phyloP scores from a whole-genome alignment of 2,113 vertebrate species.

The Scortum barcoo region DNA sequence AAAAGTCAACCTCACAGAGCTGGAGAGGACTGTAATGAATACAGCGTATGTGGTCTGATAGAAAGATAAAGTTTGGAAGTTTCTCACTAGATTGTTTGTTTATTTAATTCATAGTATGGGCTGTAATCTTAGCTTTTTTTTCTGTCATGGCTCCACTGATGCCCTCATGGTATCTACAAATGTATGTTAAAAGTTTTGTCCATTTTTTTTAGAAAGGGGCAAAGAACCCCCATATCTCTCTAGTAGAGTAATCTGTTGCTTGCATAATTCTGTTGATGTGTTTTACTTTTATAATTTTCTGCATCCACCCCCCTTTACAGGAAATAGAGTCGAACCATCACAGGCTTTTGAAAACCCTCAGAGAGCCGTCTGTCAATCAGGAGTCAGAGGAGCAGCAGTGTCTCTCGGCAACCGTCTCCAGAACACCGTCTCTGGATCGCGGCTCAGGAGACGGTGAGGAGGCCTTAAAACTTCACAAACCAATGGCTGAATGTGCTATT shows the following conservation, averaged over 20 bases:
- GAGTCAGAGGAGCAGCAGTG: conserved; percentile 61
- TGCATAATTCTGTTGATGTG: background rate
- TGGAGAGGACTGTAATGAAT: background rate
- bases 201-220: too few relatives aligned
- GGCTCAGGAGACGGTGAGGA: conserved; percentile 76
- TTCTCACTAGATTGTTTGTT: too few relatives aligned
- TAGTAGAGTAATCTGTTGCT: background rate
- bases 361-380: conserved; percentile 46
- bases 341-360: conserved; percentile 75
- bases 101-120: background rate
- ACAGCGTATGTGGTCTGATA: background rate
- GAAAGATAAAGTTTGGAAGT: too few relatives aligned
- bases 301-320: conserved; percentile 49
- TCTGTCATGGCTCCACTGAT: background rate
- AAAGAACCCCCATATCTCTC: too few relatives aligned
- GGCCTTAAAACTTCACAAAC: background rate
- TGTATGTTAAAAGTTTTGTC: too few relatives aligned
- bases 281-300: background rate
- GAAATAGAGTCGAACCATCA: conserved; percentile 83
- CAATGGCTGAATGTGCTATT: background rate
- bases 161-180: background rate
- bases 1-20: background rate
- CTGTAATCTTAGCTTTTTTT: background rate
- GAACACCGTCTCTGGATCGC: conserved; percentile 73
- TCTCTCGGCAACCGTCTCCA: conserved; percentile 60